Base-by-base conservation (phyloP, 2,797 vertebrate genomes). In the Psittacula derbiana region DNA sequence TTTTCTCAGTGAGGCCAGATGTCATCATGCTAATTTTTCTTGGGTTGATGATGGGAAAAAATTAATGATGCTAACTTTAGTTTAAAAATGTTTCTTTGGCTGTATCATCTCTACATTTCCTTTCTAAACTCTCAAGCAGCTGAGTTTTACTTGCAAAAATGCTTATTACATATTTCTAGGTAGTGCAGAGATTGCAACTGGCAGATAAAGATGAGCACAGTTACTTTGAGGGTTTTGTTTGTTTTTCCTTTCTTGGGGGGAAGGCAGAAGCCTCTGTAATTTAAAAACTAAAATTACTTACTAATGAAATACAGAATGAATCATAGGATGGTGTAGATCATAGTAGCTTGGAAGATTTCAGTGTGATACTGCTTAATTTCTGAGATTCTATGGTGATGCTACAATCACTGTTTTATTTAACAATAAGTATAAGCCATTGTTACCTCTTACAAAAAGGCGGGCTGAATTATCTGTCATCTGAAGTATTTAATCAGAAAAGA, bases 191-290 rank as follows among this genome's bases (percentile, higher is more conserved):
- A 3, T 43, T 18, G 60, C 31, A 10, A 9, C 44, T 12, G 62
- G 1, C 1, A 1, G 53, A 4, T 10, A 43, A 9, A 0, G 3
- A 11, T 1, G 36, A 83, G 67, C 44, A 11, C 8, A 16, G n/a
- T 11, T 43, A 58, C 40, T 55, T 18, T 58, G 33, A 58, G 21
- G 38, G 58, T 61, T 61, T 40, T 57, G 31, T 24, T 57, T 23
- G n/a, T 4, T 58, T 58, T 58, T 36, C 16, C 10, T 16, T 25
- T 7, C 19, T 18, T 58, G 25, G 28, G 33, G 20, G 1, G 0
- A 4, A 25, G 14, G n/a, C n/a, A 33, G 23, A 33, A 27, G 2
- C 14, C 27, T 47, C 33, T 82, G 19, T 14, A 10, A 75, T 67
- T 65, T 41, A 30, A 85, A 43, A 58, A 38, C 27, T 65, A 4